Evolutionary conservation across 2,797 vertebrate species (phyloP).

Genomic region (Molossus molossus): DNA sequence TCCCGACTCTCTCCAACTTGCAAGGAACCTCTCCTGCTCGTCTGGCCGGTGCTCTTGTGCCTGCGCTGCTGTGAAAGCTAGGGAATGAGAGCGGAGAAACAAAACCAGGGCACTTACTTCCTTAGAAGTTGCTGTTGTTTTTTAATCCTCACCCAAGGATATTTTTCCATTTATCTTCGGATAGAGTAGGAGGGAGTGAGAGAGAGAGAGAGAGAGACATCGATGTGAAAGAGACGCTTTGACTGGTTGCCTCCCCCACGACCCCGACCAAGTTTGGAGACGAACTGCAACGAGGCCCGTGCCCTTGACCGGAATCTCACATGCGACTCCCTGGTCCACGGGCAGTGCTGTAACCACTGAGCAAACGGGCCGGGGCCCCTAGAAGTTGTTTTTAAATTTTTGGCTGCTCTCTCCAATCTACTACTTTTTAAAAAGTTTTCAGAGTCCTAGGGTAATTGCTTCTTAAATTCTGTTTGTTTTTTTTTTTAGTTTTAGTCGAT

Average conservation of each 20-base stretch:
- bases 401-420: neutral
- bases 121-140: neutral
- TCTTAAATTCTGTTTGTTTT: neutral
- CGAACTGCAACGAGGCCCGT: no score
- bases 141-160: no score
- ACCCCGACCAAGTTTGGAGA: no score
- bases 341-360: no score
- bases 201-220: no score
- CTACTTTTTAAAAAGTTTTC: neutral
- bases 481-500: constrained; percentile 24
- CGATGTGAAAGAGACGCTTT: no score
- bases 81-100: neutral
- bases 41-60: neutral
- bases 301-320: no score
- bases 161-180: no score
- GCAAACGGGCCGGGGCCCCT: no score
- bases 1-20: neutral
- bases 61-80: neutral
- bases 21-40: neutral
- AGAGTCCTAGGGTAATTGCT: neutral
- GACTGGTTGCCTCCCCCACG: no score
- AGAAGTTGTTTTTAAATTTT: constrained; percentile 50
- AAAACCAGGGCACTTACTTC: neutral
- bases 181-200: no score
- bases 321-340: no score